These are phyloP conservation scores for Aldrovandia affinis DNA, from an alignment of 2,797 vertebrate genomes.

Conservation along the genomic window DNA sequence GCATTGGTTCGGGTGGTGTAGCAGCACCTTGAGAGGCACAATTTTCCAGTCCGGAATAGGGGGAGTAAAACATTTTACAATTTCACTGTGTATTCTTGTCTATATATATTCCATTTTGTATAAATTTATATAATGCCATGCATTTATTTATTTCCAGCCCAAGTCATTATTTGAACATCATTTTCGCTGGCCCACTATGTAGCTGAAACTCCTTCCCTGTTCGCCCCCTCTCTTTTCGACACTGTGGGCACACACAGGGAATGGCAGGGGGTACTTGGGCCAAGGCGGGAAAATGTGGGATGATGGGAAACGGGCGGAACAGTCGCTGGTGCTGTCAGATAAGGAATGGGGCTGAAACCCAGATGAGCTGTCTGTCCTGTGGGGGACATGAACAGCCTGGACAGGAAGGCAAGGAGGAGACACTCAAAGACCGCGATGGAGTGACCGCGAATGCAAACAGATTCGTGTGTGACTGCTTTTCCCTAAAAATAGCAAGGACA, in stretches of 20 bases:
- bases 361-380: constrained; percentile 52
- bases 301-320: constrained; percentile 57
- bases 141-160: no score
- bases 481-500: background rate
- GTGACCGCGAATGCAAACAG: background rate
- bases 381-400: constrained; percentile 57
- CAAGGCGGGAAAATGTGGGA: constrained; percentile 46
- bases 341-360: constrained; percentile 56
- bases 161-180: no score
- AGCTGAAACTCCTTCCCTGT: constrained; percentile 45
- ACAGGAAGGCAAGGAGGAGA: background rate
- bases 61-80: no score
- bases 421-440: constrained; percentile 15
- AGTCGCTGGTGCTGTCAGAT: constrained; percentile 66
- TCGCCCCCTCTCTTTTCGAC: constrained; percentile 55
- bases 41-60: background rate
- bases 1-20: no score
- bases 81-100: no score
- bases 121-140: no score
- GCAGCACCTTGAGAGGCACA: no score
- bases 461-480: background rate
- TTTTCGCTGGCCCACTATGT: constrained; percentile 7
- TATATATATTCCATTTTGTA: no score
- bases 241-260: constrained; percentile 61
- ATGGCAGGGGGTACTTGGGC: constrained; percentile 62